Evolutionary conservation across 1,140 invertebrate genomes (phyloP).

Genomic region (Drosophila chauvacae): DNA sequence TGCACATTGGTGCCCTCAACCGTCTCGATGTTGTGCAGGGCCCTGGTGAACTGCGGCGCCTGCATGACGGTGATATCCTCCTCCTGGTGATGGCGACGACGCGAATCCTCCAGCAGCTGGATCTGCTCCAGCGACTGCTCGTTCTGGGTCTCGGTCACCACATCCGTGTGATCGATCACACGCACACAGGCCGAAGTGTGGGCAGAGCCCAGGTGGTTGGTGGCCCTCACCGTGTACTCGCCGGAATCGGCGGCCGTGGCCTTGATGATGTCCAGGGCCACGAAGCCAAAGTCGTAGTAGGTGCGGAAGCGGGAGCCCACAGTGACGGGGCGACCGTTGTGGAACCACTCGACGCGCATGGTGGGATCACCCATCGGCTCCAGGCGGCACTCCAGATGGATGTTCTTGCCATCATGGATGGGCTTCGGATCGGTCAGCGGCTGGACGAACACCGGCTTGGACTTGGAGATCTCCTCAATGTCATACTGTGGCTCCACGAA

Average conservation of each 20-base stretch:
- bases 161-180: conserved; percentile 92
- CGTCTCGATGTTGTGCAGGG: conserved; percentile 95
- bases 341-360: conserved; percentile 98
- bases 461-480: conserved; percentile 97
- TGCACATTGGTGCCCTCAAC: conserved; percentile 96
- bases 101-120: conserved; percentile 95
- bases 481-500: conserved; percentile 94
- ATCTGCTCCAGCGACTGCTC: conserved; percentile 97
- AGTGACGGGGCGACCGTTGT: conserved; percentile 94
- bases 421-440: conserved; percentile 92
- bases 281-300: conserved; percentile 97
- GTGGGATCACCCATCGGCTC: conserved; percentile 98
- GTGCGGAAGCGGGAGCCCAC: conserved; percentile 96
- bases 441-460: conserved; percentile 95
- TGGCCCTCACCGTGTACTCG: conserved; percentile 96
- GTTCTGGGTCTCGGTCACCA: conserved; percentile 97
- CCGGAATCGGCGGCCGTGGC: conserved; percentile 95
- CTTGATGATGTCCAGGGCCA: conserved; percentile 95
- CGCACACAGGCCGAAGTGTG: conserved; percentile 95
- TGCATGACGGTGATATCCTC: conserved; percentile 93
- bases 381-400: conserved; percentile 94
- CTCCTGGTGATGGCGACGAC: conserved; percentile 88
- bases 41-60: conserved; percentile 93
- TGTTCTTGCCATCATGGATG: conserved; percentile 95
- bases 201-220: conserved; percentile 96